Base-by-base conservation (phyloP, 2,888 invertebrate species). In the Sarcophaga rosellei region DNA sequence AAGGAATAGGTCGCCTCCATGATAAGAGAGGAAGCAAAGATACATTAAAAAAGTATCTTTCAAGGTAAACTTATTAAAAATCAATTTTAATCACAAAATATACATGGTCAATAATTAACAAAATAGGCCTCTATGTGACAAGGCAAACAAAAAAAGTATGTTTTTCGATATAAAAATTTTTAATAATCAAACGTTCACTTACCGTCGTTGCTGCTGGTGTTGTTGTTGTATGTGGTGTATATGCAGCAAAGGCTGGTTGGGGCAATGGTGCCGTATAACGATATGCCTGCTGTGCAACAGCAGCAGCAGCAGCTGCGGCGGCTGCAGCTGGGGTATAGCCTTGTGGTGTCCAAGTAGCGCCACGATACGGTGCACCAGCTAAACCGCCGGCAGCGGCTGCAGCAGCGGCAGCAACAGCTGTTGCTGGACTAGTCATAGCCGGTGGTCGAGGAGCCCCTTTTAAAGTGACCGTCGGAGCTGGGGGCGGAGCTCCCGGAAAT, bases 401-500 rank as follows among this genome's bases (percentile, higher is more conserved):
- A 89, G 93, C 93, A 90, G 88, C 93, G 92, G 90, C 93, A 91
- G 89, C 93, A 90, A 93, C 93, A 89, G 93, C 93, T 90, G 93
- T 92, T 89, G 93, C 93, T 90, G 93, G 93, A 91, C 93, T 93
- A 89, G 92, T 93, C 93, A 93, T 93, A 90, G 92, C 92, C 91
- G 93, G 92, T 90, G 92, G 92, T 90, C 92, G 91, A 89, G 92
- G 93, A 89, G 91, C 91, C 91, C 93, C 93, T 91, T 93, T 93
- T 84, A 93, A 90, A 89, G 93, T 91, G 89, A 92, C 91, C 90
- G 91, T 90, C 89, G 93, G 91, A 90, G 92, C 91, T 90, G 92
- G 93, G 88, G 93, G 92, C 90, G 93, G 92, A 90, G 93, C 92
- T 90, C 93, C 93, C 89, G 93, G 92, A 88, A 91, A 93, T 86